phyloP scores from a whole-genome alignment of 2,888 invertebrate species.

The Physocephala rufipes region DNA sequence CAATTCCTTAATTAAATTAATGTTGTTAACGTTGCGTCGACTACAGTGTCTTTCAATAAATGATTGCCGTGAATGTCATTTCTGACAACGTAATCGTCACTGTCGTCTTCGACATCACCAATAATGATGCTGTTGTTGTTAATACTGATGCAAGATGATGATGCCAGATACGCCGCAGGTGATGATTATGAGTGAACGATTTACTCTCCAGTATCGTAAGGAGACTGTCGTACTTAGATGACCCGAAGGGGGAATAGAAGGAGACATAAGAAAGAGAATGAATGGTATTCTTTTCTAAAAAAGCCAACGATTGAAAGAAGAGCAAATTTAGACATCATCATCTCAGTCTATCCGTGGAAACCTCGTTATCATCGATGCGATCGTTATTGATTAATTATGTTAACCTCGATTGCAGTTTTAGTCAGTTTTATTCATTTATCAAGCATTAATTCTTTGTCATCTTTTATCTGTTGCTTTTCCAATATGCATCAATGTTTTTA shows the following conservation, averaged over 20 bases:
- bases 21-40: background rate
- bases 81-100: too few relatives aligned
- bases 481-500: background rate
- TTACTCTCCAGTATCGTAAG: constrained; percentile 9
- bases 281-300: background rate
- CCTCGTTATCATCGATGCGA: constrained; percentile 5
- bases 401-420: constrained; percentile 10
- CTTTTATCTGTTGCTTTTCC: background rate
- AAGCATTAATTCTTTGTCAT: background rate
- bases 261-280: background rate
- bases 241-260: background rate
- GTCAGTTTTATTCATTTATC: background rate
- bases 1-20: constrained; percentile 28
- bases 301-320: too few relatives aligned
- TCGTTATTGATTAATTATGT: background rate
- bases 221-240: background rate
- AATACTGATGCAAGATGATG: background rate
- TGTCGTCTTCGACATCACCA: too few relatives aligned
- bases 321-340: background rate
- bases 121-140: background rate
- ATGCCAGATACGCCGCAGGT: constrained; percentile 26
- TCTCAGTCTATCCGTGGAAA: background rate
- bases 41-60: background rate
- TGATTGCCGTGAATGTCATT: background rate
- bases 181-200: constrained; percentile 31